Evolutionary conservation across 2,797 vertebrate genomes (phyloP), one percentile per base, ranked within the genome.

Genomic region (Pangasius macronema): DNA sequence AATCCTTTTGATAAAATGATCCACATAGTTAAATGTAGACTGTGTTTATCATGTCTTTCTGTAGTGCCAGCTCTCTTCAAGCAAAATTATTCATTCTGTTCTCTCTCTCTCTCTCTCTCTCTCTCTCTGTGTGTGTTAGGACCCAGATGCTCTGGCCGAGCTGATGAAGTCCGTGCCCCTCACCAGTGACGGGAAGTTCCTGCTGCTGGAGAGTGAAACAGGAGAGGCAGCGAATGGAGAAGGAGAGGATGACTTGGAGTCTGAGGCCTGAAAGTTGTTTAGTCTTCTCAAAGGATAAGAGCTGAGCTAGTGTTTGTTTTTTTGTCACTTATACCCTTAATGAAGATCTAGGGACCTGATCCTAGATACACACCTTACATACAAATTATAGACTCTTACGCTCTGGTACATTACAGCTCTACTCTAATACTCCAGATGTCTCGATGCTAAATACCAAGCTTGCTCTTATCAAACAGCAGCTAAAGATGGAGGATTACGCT

Each of bases 141-240:
- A 99, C 89, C 98, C 98, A 7, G 97, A 97, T 91, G 97, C 97
- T 5, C 89, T 99, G 92, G 97, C 97, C 42, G 94, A 97, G 89
- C 95, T 99, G 49, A 98, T 99, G 96, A 98, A 97, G 93, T 98
- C 98, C 85, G 95, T 98, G 94, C 97, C 97, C 0, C 93, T 99
- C 73, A 99, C 97, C 83, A 97, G 94, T 0, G 98, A 99, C 0
- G 98, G 98, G 0, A 99, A 98, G 92, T 99, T 99, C 93, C 91
- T 98, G 91, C 95, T 99, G 76, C 92, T 99, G 93, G 97, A 97
- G 85, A 94, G 91, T 0, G 96, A 94, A 91, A 93, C 93, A 0
- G 96, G 94, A 36, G 90, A 94, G n/a, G 22, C 90, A 0, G 91
- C 90, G 0, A 95, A 95, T 49, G 93, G 94, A 46, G 93, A 86